Conservation (phyloP, 2,113 vertebrate genomes). For the Zonotrichia leucophrys region DNA sequence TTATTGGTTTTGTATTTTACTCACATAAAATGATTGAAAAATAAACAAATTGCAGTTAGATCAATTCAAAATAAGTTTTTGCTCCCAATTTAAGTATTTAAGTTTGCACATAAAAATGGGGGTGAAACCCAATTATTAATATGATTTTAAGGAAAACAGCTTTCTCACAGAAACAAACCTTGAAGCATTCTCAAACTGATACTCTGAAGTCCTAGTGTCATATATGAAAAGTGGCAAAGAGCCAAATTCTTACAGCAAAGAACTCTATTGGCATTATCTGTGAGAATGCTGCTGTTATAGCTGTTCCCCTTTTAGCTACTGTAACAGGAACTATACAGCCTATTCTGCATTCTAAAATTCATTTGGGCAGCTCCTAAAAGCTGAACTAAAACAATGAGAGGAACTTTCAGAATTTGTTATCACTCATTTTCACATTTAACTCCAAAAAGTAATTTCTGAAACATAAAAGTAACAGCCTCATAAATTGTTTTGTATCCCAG, state of each 20-base stretch:
- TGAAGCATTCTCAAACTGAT: neutral
- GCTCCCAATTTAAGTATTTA: neutral
- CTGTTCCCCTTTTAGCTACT: neutral
- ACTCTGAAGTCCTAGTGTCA: neutral
- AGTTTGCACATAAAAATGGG: neutral
- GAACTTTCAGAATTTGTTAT: neutral
- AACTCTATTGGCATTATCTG: neutral
- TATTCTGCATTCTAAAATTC: neutral
- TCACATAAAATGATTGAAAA: neutral
- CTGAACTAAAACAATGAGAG: neutral
- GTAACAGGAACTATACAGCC: neutral
- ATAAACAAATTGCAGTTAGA: neutral
- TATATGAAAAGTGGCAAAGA: neutral
- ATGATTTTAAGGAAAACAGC: neutral
- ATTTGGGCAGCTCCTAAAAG: neutral
- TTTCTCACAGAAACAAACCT: neutral
- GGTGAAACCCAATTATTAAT: fast-evolving
- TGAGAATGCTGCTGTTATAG: neutral
- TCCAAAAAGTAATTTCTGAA: neutral
- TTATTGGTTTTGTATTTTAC: neutral
- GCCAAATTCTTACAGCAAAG: neutral
- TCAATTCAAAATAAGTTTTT: neutral
- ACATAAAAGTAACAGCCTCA: neutral
- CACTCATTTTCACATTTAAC: neutral
- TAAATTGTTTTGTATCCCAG: neutral